Conservation (phyloP, 1,140 invertebrate genomes). For the Ditylenchus dipsaci region DNA sequence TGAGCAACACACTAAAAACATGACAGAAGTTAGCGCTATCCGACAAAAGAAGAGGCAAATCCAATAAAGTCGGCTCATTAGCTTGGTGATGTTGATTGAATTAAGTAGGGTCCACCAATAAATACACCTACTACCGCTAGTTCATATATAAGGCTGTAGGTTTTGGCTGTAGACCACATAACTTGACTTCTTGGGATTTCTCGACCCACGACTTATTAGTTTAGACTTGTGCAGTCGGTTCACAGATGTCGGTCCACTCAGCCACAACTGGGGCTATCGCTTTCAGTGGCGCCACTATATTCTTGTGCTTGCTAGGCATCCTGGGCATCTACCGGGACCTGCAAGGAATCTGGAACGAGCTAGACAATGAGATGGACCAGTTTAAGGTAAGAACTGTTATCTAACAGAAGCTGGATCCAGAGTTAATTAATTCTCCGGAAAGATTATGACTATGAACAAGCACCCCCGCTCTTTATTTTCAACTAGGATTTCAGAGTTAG, state of each 20-base stretch:
- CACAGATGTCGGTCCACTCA: conserved; percentile 51
- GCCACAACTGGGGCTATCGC: conserved; percentile 51
- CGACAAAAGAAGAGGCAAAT: background rate
- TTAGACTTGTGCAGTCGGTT: too few species aligned
- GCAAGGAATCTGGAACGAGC: conserved; percentile 50
- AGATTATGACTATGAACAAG: background rate
- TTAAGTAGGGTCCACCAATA: too few species aligned
- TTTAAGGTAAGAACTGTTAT: conserved; percentile 46
- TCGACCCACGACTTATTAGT: too few species aligned
- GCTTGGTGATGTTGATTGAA: background rate
- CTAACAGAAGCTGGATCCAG: conserved; percentile 30
- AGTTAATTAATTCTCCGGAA: background rate
- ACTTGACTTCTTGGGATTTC: too few species aligned
- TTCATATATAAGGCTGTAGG: background rate
- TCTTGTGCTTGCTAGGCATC: conserved; percentile 50
- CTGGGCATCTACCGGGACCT: conserved; percentile 49
- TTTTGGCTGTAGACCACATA: background rate
- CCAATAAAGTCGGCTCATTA: background rate
- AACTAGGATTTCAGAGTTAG: too few species aligned
- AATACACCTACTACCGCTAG: too few species aligned
- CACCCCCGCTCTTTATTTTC: background rate
- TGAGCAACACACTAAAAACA: background rate
- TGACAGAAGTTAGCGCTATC: background rate
- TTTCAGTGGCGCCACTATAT: conserved; percentile 45
- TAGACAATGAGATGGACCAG: conserved; percentile 49